phyloP scores from a whole-genome alignment of 92 coral and sea anemone species.

The Blastomussa wellsi region DNA sequence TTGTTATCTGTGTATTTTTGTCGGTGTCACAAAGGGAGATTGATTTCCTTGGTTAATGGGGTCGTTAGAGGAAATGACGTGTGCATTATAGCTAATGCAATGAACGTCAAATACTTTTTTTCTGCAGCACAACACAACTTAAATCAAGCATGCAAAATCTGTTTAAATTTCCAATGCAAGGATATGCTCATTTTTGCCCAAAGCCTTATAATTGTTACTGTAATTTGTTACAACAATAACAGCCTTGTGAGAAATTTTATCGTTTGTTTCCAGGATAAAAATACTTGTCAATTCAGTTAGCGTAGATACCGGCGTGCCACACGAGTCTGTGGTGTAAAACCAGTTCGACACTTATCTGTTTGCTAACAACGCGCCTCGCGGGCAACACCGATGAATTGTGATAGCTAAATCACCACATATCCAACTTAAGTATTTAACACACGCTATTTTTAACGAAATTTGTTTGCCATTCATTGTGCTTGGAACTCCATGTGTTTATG shows the following conservation, averaged over 20 bases:
- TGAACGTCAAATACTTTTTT: conserved; percentile 6
- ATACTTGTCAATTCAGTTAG: conserved; percentile 1
- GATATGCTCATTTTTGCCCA: too few relatives aligned
- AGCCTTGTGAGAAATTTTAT: background rate
- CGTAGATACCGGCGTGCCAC: conserved; percentile 12
- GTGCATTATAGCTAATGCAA: background rate
- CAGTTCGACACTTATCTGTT: conserved; percentile 9
- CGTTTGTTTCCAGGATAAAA: background rate
- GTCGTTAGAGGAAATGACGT: conserved; percentile 17
- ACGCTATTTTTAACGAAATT: background rate
- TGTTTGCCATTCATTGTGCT: background rate
- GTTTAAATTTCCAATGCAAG: background rate
- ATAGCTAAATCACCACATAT: background rate
- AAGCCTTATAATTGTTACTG: background rate
- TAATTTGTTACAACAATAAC: background rate
- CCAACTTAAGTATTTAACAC: background rate
- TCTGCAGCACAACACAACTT: too few relatives aligned
- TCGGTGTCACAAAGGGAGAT: conserved; percentile 30
- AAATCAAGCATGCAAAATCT: conserved; percentile 1
- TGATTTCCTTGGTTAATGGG: conserved; percentile 31
- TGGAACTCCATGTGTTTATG: conserved; percentile 30
- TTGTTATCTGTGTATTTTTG: conserved; percentile 26
- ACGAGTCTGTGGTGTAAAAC: background rate
- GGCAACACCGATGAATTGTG: background rate
- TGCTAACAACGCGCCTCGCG: background rate